These are phyloP conservation scores for Lysiphlebus fabarum DNA, from an alignment of 1,140 invertebrate genomes.

Conservation along the genomic window DNA sequence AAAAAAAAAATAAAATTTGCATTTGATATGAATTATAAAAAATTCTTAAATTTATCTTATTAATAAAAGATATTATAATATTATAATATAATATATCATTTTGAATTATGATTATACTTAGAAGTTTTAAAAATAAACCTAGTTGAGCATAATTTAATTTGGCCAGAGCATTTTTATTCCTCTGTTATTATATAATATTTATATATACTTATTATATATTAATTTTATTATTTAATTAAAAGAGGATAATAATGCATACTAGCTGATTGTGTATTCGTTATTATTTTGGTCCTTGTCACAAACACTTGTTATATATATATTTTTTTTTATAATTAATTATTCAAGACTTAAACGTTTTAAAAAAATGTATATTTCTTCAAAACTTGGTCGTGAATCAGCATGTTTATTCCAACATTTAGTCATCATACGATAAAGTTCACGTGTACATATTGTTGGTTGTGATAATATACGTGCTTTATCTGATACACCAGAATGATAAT, in stretches of 20 bases:
- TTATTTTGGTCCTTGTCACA: slow-evolving; percentile 39
- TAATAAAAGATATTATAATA: too few relatives aligned
- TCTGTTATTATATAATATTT: slow-evolving; percentile 11
- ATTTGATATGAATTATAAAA: slow-evolving; percentile 17
- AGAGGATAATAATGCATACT: slow-evolving; percentile 40
- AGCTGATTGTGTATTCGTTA: slow-evolving; percentile 52
- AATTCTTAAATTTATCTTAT: slow-evolving; percentile 6
- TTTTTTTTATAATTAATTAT: slow-evolving; percentile 28
- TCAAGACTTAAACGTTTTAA: slow-evolving; percentile 68
- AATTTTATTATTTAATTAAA: slow-evolving; percentile 14
- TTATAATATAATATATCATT: slow-evolving; percentile 31
- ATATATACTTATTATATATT: too few relatives aligned
- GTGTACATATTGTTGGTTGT: slow-evolving; percentile 57
- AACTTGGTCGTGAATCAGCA: slow-evolving; percentile 65
- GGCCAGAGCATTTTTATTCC: slow-evolving; percentile 44
- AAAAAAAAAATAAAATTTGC: slow-evolving; percentile 4
- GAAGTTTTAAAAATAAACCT: slow-evolving; percentile 47
- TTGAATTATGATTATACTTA: slow-evolving; percentile 25
- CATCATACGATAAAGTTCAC: slow-evolving; percentile 73
- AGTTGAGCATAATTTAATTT: slow-evolving; percentile 53
- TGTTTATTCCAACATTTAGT: slow-evolving; percentile 72
- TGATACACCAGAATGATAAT: slow-evolving; percentile 58
- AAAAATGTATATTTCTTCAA: slow-evolving; percentile 73
- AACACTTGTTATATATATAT: slow-evolving; percentile 14
- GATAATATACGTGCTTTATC: slow-evolving; percentile 44